phyloP scores from a whole-genome alignment of 2,888 invertebrate species.

The Timandra comae region DNA sequence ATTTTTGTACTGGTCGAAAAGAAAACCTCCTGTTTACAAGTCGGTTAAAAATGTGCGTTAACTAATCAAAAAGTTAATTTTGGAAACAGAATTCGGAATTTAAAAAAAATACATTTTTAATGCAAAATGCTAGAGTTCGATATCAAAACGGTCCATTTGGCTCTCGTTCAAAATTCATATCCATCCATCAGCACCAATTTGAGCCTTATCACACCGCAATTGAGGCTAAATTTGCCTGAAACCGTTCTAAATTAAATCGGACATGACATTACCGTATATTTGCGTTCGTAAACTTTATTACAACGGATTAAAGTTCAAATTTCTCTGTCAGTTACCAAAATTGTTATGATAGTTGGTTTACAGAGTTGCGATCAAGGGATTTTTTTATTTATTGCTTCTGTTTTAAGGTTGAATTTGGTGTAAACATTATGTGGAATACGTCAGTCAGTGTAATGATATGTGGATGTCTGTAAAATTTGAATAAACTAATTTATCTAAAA shows the following conservation, averaged over 20 bases:
- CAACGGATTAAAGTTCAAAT: constrained; percentile 18
- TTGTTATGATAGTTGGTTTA: too few relatives aligned
- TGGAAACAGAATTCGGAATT: not conserved
- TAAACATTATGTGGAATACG: too few relatives aligned
- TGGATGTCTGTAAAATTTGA: too few relatives aligned
- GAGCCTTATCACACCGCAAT: constrained; percentile 6
- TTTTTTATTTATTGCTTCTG: not conserved
- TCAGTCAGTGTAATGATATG: too few relatives aligned
- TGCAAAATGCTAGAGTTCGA: constrained; percentile 19
- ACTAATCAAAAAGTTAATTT: too few relatives aligned
- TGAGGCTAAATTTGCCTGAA: constrained; percentile 9
- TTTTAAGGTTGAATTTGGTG: too few relatives aligned
- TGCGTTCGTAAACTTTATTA: constrained; percentile 12
- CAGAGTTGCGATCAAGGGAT: not conserved
- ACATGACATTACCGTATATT: constrained; percentile 13
- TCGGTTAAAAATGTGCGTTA: too few relatives aligned
- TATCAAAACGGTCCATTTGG: constrained; percentile 19
- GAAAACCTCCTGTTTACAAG: too few relatives aligned
- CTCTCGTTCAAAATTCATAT: constrained; percentile 20
- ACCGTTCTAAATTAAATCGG: constrained; percentile 9
- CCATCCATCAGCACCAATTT: not conserved
- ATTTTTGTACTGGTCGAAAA: too few relatives aligned
- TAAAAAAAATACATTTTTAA: constrained; percentile 16
- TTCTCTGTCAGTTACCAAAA: constrained; percentile 12
- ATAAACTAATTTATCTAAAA: too few relatives aligned